phyloP scores from a whole-genome alignment of 1,140 invertebrate species.

The Odontomachus brunneus region DNA sequence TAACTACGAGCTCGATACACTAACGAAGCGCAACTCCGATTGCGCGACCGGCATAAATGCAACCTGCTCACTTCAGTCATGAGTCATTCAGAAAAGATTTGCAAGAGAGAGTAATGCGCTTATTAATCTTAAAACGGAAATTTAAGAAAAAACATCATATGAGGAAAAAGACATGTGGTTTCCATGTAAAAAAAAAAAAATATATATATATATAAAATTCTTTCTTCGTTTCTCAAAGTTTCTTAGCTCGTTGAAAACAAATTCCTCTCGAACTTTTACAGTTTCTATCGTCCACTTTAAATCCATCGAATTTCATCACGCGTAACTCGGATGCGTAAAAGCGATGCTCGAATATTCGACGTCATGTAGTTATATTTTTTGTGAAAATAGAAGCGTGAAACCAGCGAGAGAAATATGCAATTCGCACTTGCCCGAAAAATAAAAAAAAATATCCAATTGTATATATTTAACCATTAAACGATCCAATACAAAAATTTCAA shows the following conservation, averaged over 20 bases:
- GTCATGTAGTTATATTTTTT: conserved; percentile 6
- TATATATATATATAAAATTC: neutral
- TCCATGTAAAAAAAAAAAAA: conserved; percentile 12
- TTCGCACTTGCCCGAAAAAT: conserved; percentile 24
- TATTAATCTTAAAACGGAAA: too few species aligned
- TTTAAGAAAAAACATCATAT: neutral
- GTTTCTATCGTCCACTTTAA: conserved; percentile 16
- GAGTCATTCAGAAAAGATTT: neutral
- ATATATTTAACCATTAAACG: conserved; percentile 11
- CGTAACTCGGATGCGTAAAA: conserved; percentile 15
- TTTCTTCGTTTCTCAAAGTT: conserved; percentile 11
- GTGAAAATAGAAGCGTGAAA: conserved; percentile 10
- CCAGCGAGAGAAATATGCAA: conserved; percentile 28
- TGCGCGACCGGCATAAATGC: conserved; percentile 10
- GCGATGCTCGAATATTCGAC: conserved; percentile 18
- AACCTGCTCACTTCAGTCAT: conserved; percentile 12
- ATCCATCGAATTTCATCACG: conserved; percentile 3
- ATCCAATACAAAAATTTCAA: conserved; percentile 32
- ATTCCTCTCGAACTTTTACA: neutral
- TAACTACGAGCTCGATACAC: conserved; percentile 45
- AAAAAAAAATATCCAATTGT: conserved; percentile 32
- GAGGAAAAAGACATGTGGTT: conserved; percentile 6
- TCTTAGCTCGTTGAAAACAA: conserved; percentile 5
- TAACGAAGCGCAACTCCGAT: conserved; percentile 23
- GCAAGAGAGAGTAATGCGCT: too few species aligned